A percentile compares a stretch with the other conserved stretches of the same genome.
These are phyloP conservation scores for Laterallus jamaicensis DNA, from an alignment of 2,113 vertebrate genomes.

Conservation along the genomic window DNA sequence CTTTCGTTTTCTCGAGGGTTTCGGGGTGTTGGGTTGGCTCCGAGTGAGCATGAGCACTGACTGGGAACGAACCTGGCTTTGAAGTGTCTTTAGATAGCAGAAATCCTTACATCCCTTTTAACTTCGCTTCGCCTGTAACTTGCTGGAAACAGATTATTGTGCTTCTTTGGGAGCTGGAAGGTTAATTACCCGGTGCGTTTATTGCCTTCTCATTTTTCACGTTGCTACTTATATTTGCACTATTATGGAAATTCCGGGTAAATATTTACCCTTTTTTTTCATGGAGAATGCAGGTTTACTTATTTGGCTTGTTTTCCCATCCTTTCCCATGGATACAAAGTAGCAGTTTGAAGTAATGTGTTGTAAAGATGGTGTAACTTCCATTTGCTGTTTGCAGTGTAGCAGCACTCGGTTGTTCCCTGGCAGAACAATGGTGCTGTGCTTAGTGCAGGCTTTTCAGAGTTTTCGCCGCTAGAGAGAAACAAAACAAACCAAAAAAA, in stretches of 20 bases:
- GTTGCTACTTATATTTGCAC: not conserved
- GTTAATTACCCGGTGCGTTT: not conserved
- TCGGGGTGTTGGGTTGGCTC: not conserved
- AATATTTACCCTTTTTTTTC: not conserved
- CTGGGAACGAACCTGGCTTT: not conserved
- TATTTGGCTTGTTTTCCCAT: not conserved
- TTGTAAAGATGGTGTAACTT: not conserved
- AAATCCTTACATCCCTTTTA: not conserved
- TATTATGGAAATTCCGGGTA: not conserved
- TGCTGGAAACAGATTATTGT: not conserved
- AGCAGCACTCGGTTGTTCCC: not conserved
- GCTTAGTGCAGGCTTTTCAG: not conserved
- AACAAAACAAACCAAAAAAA: too few relatives aligned
- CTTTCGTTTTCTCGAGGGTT: rapidly evolving
- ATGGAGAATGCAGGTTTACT: not conserved
- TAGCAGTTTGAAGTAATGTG: not conserved
- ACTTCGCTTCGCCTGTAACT: not conserved
- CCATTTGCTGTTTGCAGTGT: not conserved
- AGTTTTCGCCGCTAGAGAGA: not conserved
- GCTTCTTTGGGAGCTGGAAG: not conserved
- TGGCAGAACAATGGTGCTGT: not conserved
- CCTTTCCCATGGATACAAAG: not conserved
- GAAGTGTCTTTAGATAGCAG: not conserved
- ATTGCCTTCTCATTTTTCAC: not conserved
- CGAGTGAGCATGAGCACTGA: rapidly evolving